Base-by-base conservation (phyloP, 2,888 invertebrate genomes). In the Rhingia campestris region DNA sequence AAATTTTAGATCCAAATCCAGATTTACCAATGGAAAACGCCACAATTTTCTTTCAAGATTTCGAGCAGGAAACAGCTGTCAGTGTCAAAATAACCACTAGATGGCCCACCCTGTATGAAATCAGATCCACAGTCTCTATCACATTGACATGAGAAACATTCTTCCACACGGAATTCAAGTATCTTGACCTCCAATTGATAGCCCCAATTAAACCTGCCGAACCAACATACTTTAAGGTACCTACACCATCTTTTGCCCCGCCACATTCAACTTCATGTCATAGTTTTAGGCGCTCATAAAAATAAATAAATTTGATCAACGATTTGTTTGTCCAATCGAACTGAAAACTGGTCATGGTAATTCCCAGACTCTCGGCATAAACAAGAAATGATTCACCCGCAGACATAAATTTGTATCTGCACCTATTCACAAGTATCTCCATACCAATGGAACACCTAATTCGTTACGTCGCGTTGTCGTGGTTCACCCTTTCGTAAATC, bases 401-500 rank as follows among this genome's bases (percentile, higher is more conserved):
- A 22, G 5, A 30, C 67, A 49, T 49, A 45, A 37, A 30, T 37
- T 22, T 37, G 7, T 22, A 22, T 4, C 6, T 6, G 22, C 22
- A 30, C 30, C 10, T 51, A 7, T 35, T 33, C n/a, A 22, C 56
- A 14, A 14, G 58, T 22, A 22, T 22, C 47, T 10, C 43, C 30
- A 9, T 51, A 47, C 37, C 51, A 22, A 22, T 22, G 22, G 2
- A 22, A 22, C 22, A 22, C 22, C 22, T 22, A 2, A 12, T 9
- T 43, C 39, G 3, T 12, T 14, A 10, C 9, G n/a, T 7, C 7
- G 22, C 7, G 39, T 12, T 35, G 22, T 22, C 37, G 59, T 53
- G 56, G 54, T 64, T 64, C 37, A 39, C 67, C 64, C 69, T 74
- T 77, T n/a, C 64, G 53, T 59, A 51, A 59, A 66, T 59, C 37